These are phyloP conservation scores for Pyralis farinalis DNA, from an alignment of 2,888 invertebrate species.

Conservation along the genomic window DNA sequence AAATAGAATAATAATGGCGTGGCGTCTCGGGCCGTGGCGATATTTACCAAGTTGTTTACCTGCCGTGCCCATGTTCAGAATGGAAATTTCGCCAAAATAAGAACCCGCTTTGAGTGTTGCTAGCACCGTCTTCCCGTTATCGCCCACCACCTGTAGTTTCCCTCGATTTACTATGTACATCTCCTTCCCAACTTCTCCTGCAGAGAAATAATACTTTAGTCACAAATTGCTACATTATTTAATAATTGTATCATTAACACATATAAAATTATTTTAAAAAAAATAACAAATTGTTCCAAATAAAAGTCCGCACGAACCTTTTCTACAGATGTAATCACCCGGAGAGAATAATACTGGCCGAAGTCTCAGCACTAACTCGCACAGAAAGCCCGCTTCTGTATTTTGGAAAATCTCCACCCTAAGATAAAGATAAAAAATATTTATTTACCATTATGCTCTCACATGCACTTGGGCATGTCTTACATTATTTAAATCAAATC, in stretches of 20 bases:
- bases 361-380: constrained; percentile 96
- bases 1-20: constrained; percentile 75
- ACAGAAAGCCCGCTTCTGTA: constrained; percentile 99
- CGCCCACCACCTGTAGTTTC: constrained; percentile 95
- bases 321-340: constrained; percentile 98
- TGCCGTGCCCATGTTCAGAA: constrained; percentile 99
- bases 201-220: constrained; percentile 27
- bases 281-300: too few species aligned
- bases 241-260: too few species aligned
- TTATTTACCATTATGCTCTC: too few species aligned
- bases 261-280: too few species aligned
- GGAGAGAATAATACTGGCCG: constrained; percentile 98
- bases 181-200: constrained; percentile 99
- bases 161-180: constrained; percentile 99
- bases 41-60: constrained; percentile 98
- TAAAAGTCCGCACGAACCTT: constrained; percentile 91
- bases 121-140: constrained; percentile 97
- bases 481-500: too few species aligned
- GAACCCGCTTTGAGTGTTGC: constrained; percentile 99
- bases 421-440: constrained; percentile 5
- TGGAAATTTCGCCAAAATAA: constrained; percentile 99
- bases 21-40: constrained; percentile 83
- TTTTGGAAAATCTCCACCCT: constrained; percentile 99
- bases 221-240: too few species aligned
- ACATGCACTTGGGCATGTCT: too few species aligned